phyloP scores from a whole-genome alignment of 2,888 invertebrate species.

The Lasius fuliginosus region DNA sequence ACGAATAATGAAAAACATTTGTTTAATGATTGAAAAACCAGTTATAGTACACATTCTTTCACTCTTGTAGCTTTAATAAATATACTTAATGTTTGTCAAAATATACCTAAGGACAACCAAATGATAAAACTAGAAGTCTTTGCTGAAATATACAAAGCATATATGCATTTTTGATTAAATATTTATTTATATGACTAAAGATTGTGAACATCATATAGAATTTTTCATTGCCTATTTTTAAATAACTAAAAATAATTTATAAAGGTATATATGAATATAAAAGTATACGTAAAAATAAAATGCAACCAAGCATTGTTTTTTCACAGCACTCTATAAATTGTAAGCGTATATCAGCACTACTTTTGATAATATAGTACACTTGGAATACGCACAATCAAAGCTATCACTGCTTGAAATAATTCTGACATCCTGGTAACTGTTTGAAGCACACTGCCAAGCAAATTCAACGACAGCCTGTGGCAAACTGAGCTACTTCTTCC shows the following conservation, averaged over 20 bases:
- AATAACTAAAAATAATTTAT: conserved; percentile 2
- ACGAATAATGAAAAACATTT: background rate
- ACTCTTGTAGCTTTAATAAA: conserved; percentile 51
- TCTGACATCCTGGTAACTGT: conserved; percentile 14
- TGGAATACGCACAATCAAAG: conserved; percentile 3
- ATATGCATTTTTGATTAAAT: background rate
- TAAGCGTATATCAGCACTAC: background rate
- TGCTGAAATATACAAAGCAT: background rate
- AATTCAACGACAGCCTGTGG: conserved; percentile 50
- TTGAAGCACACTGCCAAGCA: conserved; percentile 43
- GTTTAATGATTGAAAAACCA: background rate
- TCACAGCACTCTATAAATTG: conserved; percentile 1
- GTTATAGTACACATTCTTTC: conserved; percentile 46
- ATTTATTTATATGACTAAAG: background rate
- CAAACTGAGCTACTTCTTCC: conserved; percentile 74
- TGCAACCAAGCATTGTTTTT: background rate
- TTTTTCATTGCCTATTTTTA: background rate
- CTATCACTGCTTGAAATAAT: conserved; percentile 25
- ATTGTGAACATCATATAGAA: background rate
- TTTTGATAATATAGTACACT: conserved; percentile 19
- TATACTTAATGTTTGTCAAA: background rate
- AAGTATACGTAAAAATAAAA: background rate
- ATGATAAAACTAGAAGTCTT: background rate
- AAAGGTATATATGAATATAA: conserved; percentile 1
- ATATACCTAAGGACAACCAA: background rate